Conservation (phyloP, 1,140 invertebrate species). For the Zaprionus capensis region DNA sequence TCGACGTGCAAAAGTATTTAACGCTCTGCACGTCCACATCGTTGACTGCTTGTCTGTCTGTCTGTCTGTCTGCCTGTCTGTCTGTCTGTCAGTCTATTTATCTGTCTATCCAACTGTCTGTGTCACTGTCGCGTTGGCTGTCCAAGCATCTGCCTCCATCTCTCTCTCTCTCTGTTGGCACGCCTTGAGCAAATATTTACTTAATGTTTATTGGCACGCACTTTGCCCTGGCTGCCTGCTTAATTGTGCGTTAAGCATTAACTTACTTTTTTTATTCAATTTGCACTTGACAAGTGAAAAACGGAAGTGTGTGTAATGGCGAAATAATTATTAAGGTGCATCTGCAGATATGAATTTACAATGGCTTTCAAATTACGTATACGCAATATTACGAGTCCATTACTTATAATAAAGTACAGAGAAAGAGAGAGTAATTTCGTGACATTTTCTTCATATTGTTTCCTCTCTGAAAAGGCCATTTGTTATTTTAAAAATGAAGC, state of each 20-base stretch:
- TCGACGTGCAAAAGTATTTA: constrained; percentile 69
- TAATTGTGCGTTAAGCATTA: constrained; percentile 74
- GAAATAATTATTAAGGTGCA: constrained; percentile 36
- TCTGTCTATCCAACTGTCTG: constrained; percentile 25
- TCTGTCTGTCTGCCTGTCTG: constrained; percentile 5
- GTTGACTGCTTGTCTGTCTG: constrained; percentile 25
- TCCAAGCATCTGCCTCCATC: background rate
- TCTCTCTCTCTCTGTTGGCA: constrained; percentile 15
- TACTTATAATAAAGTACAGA: background rate
- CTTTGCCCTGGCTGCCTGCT: constrained; percentile 60
- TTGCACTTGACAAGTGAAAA: constrained; percentile 42
- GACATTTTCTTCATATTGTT: background rate
- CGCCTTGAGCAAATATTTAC: constrained; percentile 49
- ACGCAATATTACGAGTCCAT: background rate
- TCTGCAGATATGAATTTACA: background rate
- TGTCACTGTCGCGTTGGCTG: background rate
- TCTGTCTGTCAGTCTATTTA: constrained; percentile 17
- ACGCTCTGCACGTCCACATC: constrained; percentile 56
- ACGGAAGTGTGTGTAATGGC: constrained; percentile 29
- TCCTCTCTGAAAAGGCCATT: background rate
- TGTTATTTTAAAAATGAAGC: background rate
- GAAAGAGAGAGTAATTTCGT: background rate
- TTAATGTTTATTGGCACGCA: constrained; percentile 79
- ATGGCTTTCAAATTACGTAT: constrained; percentile 29
- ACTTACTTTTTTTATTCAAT: constrained; percentile 54